Percentiles rank a stretch among this genome's conserved stretches.
phyloP scores from a whole-genome alignment of 2,797 vertebrate genomes.

The Cheirogaleus major region DNA sequence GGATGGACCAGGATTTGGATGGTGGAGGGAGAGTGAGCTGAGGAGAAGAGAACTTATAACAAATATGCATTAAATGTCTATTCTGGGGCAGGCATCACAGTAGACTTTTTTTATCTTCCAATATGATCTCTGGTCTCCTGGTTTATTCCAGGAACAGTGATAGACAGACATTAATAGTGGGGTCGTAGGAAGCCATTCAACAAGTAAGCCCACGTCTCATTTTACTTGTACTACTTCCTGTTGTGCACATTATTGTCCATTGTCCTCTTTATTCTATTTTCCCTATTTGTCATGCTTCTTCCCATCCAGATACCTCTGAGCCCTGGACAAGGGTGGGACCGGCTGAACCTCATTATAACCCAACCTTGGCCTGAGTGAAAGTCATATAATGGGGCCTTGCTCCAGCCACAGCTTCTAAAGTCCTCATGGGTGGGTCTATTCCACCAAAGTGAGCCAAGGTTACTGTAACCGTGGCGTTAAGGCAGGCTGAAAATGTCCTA shows the following conservation, averaged over 20 bases:
- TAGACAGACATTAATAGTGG: neutral
- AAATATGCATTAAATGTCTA: neutral
- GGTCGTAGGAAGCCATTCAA: neutral
- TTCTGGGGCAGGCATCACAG: neutral
- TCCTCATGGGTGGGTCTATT: neutral
- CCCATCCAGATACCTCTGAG: neutral
- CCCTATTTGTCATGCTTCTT: neutral
- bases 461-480: neutral
- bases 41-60: neutral
- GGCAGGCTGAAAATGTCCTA: neutral
- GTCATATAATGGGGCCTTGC: neutral
- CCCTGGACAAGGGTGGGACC: neutral
- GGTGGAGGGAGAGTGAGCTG: neutral
- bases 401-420: neutral
- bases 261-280: neutral
- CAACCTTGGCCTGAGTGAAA: neutral
- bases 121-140: neutral
- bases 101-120: neutral
- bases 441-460: neutral
- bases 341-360: neutral
- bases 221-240: neutral
- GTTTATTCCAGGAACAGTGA: neutral
- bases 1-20: neutral
- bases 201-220: neutral
- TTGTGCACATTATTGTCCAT: neutral